A percentile compares a stretch with the other conserved stretches of the same genome.
Conservation (phyloP, 2,113 vertebrate species). For the Gallinago undulata region DNA sequence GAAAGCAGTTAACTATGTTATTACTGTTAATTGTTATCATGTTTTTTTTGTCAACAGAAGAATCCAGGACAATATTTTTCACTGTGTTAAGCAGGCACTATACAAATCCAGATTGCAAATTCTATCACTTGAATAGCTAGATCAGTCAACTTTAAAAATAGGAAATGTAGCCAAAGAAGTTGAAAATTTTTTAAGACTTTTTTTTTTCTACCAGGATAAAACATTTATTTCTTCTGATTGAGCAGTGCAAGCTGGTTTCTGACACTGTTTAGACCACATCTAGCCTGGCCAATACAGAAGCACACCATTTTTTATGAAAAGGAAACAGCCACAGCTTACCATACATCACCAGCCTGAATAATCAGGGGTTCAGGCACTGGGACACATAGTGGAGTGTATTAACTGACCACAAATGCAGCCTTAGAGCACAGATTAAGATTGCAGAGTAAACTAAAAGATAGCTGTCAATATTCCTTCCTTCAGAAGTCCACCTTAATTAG, state of each 20-base stretch:
- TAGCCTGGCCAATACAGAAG: background rate
- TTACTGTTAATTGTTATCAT: background rate
- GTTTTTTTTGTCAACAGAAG: accelerated
- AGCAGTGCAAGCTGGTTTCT: background rate
- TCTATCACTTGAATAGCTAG: background rate
- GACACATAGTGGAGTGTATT: background rate
- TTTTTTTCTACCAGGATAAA: background rate
- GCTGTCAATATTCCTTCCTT: background rate
- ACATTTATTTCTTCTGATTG: background rate
- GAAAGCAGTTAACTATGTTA: background rate
- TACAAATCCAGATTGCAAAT: background rate
- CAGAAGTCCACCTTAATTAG: background rate
- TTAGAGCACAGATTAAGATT: background rate
- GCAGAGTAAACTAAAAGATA: background rate
- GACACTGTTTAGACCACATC: background rate
- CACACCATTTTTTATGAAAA: background rate
- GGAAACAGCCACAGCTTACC: background rate
- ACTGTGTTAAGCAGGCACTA: background rate
- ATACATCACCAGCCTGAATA: background rate
- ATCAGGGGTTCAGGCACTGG: accelerated
- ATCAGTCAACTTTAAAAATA: background rate
- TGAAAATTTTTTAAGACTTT: background rate
- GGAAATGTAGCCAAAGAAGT: background rate
- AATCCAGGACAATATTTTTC: background rate
- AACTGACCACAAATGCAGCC: background rate